phyloP scores from a whole-genome alignment of 2,113 vertebrate species.

The Eonycteris spelaea region DNA sequence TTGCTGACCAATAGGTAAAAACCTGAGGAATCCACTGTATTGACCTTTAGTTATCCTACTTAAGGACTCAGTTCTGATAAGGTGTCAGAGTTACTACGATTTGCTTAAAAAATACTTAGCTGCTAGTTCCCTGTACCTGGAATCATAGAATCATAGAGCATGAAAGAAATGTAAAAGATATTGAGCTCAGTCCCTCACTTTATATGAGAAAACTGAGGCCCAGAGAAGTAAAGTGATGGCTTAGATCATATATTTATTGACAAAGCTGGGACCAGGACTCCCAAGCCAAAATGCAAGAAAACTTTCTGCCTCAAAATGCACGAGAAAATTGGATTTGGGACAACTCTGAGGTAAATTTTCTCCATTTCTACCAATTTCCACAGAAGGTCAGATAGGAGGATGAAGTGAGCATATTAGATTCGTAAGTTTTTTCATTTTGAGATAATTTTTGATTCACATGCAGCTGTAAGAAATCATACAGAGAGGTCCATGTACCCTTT shows the following conservation, averaged over 20 bases:
- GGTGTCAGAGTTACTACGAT: background rate
- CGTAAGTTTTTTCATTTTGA: background rate
- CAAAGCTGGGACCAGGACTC: background rate
- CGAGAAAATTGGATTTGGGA: background rate
- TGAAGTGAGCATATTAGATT: background rate
- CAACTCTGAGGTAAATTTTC: background rate
- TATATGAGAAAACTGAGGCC: conserved; percentile 1
- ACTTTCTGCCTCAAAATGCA: background rate
- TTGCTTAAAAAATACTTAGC: background rate
- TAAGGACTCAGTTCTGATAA: background rate
- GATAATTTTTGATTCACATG: background rate
- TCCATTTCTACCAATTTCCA: background rate
- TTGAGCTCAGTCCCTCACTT: background rate
- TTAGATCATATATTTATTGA: conserved; percentile 14
- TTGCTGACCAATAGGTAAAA: background rate
- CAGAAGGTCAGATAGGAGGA: background rate
- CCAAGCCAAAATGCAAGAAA: background rate
- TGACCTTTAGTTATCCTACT: background rate
- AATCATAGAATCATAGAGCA: background rate
- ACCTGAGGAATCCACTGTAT: background rate
- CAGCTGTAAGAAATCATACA: background rate
- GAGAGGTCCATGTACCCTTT: background rate
- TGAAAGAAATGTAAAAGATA: background rate
- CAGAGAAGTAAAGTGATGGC: background rate
- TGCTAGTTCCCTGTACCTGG: background rate